Conservation (phyloP, 2,888 invertebrate genomes). For the Zeuzera pyrina region DNA sequence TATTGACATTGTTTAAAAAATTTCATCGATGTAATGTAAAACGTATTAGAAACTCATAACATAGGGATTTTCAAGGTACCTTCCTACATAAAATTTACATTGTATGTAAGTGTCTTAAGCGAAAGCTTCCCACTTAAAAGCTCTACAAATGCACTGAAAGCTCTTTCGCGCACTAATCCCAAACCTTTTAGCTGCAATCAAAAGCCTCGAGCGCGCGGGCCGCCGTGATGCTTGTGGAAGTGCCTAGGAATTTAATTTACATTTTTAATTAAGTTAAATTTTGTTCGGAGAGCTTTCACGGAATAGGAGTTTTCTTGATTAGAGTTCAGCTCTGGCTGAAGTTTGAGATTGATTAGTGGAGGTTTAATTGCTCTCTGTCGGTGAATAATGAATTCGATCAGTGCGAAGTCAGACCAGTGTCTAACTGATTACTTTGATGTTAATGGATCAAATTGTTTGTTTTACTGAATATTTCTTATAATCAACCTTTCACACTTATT, state of each 20-base stretch:
- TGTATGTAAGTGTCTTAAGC: conserved; percentile 73
- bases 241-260: conserved; percentile 73
- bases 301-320: conserved; percentile 73
- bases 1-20: too few relatives aligned
- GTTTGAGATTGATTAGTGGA: conserved; percentile 73
- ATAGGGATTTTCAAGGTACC: conserved; percentile 41
- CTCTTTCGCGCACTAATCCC: conserved; percentile 74
- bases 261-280: conserved; percentile 74
- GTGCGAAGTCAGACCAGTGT: conserved; percentile 50
- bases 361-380: conserved; percentile 69
- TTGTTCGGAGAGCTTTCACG: conserved; percentile 72
- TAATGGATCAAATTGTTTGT: conserved; percentile 39
- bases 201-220: conserved; percentile 45
- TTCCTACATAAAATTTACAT: conserved; percentile 63
- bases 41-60: too few relatives aligned
- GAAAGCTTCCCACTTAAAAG: conserved; percentile 74
- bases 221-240: conserved; percentile 68
- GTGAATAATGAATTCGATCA: conserved; percentile 72
- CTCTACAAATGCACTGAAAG: conserved; percentile 74
- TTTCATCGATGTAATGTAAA: too few relatives aligned
- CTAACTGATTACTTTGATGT: conserved; percentile 47
- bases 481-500: too few relatives aligned
- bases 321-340: conserved; percentile 69
- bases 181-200: conserved; percentile 75
- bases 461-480: conserved; percentile 16